Evolutionary conservation across 2,888 invertebrate genomes (phyloP).

Genomic region (Sialis fuliginosa): DNA sequence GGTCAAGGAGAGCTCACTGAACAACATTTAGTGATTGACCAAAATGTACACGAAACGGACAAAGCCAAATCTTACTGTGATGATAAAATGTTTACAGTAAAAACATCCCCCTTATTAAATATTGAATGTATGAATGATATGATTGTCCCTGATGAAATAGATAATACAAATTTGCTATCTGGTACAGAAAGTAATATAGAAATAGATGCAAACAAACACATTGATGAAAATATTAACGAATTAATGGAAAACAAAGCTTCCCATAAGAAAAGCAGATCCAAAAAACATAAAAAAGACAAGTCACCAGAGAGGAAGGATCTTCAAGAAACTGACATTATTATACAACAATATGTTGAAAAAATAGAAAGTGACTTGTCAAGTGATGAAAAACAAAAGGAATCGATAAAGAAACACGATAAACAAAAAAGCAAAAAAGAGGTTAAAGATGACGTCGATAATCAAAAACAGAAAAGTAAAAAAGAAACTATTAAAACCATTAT

Average conservation of each 20-base stretch:
- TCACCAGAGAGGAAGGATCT: background rate
- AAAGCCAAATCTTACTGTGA: too few species aligned
- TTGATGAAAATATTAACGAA: too few species aligned
- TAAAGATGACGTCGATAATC: slow-evolving; percentile 4
- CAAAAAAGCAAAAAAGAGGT: slow-evolving; percentile 4
- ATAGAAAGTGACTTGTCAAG: background rate
- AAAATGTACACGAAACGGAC: background rate
- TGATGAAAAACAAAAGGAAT: slow-evolving; percentile 3
- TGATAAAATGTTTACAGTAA: too few species aligned
- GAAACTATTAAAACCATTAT: slow-evolving; percentile 4
- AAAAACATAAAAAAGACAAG: too few species aligned
- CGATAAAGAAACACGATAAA: slow-evolving; percentile 6
- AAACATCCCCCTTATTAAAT: too few species aligned
- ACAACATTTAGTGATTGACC: background rate
- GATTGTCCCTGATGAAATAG: too few species aligned
- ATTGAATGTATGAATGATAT: too few species aligned
- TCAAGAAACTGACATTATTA: slow-evolving; percentile 21
- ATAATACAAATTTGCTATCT: too few species aligned
- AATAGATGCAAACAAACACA: too few species aligned
- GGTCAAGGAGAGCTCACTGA: slow-evolving; percentile 7
- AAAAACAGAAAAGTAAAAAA: slow-evolving; percentile 4
- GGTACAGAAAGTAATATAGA: too few species aligned
- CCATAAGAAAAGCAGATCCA: too few species aligned
- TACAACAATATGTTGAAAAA: slow-evolving; percentile 24
- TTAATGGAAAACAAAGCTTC: too few species aligned